These are phyloP conservation scores for Lepus timidus DNA, from an alignment of 2,113 vertebrate species.

Conservation along the genomic window DNA sequence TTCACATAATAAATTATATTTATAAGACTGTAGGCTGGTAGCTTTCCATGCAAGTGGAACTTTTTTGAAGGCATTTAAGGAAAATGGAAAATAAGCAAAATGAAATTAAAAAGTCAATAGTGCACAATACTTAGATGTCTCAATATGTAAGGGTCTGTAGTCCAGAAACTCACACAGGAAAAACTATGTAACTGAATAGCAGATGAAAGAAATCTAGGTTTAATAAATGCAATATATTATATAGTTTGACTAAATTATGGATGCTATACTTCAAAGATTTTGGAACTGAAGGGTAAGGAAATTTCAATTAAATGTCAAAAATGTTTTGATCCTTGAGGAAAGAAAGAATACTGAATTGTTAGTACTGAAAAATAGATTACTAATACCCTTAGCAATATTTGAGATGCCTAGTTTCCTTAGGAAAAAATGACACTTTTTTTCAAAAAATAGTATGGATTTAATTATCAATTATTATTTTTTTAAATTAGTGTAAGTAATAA, in stretches of 20 bases:
- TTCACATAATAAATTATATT: not conserved
- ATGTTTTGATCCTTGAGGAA: constrained; percentile 25
- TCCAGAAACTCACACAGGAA: not conserved
- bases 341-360: not conserved
- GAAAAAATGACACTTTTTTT: not conserved
- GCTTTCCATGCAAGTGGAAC: not conserved
- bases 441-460: not conserved
- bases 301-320: not conserved
- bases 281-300: not conserved
- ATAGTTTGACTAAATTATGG: constrained; percentile 67
- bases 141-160: not conserved
- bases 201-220: constrained; percentile 64
- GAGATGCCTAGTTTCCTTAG: not conserved
- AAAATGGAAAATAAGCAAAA: not conserved
- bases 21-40: not conserved
- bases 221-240: constrained; percentile 59
- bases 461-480: not conserved
- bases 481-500: not conserved
- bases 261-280: constrained; percentile 16
- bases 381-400: not conserved
- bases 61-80: not conserved
- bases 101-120: not conserved
- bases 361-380: not conserved
- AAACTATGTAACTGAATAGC: not conserved
- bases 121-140: not conserved